Conservation (phyloP, 2,888 invertebrate species). For the Electrophaes corylata region DNA sequence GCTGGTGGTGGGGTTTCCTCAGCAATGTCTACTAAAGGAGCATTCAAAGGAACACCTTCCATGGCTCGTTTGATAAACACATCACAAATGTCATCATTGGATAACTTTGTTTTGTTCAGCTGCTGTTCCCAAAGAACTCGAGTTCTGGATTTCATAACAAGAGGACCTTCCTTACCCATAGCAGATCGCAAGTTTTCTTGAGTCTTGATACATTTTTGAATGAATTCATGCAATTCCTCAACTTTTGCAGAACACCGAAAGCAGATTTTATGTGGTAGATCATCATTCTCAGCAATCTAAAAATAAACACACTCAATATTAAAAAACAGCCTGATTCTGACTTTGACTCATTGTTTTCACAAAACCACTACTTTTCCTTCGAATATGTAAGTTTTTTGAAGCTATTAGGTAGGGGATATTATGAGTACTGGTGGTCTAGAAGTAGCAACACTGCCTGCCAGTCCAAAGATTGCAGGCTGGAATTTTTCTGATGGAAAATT, state of each 20-base stretch:
- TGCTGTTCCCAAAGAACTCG: constrained; percentile 71
- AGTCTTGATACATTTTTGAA: constrained; percentile 73
- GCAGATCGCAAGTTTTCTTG: constrained; percentile 64
- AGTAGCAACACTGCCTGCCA: no score
- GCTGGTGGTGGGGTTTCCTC: constrained; percentile 38
- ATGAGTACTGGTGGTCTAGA: no score
- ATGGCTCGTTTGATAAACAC: constrained; percentile 77
- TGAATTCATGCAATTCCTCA: constrained; percentile 77
- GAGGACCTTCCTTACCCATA: constrained; percentile 56
- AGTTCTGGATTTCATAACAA: constrained; percentile 59
- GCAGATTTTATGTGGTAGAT: constrained; percentile 80
- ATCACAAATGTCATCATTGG: constrained; percentile 79
- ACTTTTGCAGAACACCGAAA: constrained; percentile 80
- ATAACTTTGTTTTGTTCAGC: constrained; percentile 70
- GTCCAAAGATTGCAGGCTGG: no score
- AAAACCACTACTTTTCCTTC: no score
- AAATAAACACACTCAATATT: constrained; percentile 39
- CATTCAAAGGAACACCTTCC: constrained; percentile 63
- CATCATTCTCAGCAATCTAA: constrained; percentile 77
- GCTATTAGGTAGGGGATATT: no score
- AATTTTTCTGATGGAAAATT: no score
- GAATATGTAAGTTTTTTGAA: no score
- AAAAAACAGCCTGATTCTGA: neutral
- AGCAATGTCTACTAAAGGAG: constrained; percentile 31
- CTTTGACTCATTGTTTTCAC: no score